A percentile compares a stretch with the other conserved stretches of the same genome.
phyloP scores from a whole-genome alignment of 2,888 invertebrate genomes.

The Drosophila mercatorum region DNA sequence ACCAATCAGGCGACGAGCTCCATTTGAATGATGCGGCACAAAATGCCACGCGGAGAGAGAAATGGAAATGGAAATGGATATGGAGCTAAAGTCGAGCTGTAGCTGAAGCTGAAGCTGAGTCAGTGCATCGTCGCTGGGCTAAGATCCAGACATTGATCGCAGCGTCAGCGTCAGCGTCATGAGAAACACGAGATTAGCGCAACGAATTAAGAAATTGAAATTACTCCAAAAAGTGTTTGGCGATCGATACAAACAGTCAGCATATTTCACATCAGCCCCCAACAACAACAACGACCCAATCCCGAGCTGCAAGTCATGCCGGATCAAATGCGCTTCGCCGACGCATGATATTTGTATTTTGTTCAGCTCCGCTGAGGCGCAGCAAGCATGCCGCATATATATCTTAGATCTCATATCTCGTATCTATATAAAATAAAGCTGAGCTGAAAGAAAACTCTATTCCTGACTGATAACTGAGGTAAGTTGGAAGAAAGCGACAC shows the following conservation, averaged over 20 bases:
- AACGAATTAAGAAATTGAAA: conserved; percentile 82
- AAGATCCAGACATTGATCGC: conserved; percentile 58
- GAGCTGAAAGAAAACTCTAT: conserved; percentile 8
- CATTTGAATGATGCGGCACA: conserved; percentile 74
- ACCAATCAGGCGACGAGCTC: conserved; percentile 73
- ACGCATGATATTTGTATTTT: conserved; percentile 66
- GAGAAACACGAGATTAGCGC: conserved; percentile 82
- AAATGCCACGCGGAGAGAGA: conserved; percentile 43
- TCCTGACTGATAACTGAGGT: conserved; percentile 13
- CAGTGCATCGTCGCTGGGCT: conserved; percentile 50
- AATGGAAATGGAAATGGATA: conserved; percentile 26
- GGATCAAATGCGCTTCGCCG: conserved; percentile 76
- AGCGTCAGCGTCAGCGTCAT: conserved; percentile 71
- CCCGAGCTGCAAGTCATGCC: conserved; percentile 61
- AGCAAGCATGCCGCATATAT: conserved; percentile 40
- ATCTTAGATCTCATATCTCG: conserved; percentile 13
- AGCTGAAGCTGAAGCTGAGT: conserved; percentile 44
- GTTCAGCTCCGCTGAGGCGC: conserved; percentile 23
- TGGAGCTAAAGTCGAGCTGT: conserved; percentile 29
- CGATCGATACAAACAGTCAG: conserved; percentile 76
- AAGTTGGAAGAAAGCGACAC: conserved; percentile 16
- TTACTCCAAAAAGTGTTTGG: conserved; percentile 78
- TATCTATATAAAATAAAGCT: conserved; percentile 17
- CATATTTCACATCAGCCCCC: conserved; percentile 57
- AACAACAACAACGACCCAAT: conserved; percentile 30